Evolutionary conservation across 92 coral and sea anemone genomes (phyloP).

Genomic region (Palythoa grandis): DNA sequence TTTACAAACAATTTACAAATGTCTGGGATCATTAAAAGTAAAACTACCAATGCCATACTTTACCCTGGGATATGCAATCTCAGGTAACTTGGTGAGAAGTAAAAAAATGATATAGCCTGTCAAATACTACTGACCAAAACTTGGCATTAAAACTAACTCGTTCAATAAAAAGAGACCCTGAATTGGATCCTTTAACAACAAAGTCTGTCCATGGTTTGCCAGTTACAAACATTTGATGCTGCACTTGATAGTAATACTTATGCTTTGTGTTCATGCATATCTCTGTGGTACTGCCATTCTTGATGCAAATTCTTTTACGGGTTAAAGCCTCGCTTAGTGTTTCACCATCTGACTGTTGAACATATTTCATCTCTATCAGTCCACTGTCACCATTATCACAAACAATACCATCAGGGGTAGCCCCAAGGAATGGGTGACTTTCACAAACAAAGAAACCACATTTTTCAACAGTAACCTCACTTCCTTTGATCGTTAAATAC

Average conservation of each 20-base stretch:
- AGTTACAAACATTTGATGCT: slow-evolving; percentile 67
- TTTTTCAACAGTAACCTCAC: slow-evolving; percentile 30
- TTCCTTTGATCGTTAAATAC: slow-evolving; percentile 24
- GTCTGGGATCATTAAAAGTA: background rate
- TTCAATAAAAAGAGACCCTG: slow-evolving; percentile 50
- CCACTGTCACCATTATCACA: slow-evolving; percentile 25
- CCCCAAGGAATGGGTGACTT: slow-evolving; percentile 47
- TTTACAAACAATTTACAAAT: background rate
- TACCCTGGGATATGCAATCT: slow-evolving; percentile 11
- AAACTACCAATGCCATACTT: slow-evolving; percentile 6
- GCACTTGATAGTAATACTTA: slow-evolving; percentile 57
- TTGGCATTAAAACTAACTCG: slow-evolving; percentile 35
- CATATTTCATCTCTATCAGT: slow-evolving; percentile 16
- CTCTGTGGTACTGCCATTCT: slow-evolving; percentile 6
- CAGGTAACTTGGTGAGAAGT: slow-evolving; percentile 3
- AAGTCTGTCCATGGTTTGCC: slow-evolving; percentile 60
- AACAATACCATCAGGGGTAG: slow-evolving; percentile 59
- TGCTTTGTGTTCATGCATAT: slow-evolving; percentile 51
- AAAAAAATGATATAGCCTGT: slow-evolving; percentile 5
- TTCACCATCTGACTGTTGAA: slow-evolving; percentile 22
- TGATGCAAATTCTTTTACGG: slow-evolving; percentile 55
- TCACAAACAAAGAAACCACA: slow-evolving; percentile 54
- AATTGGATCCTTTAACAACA: slow-evolving; percentile 51
- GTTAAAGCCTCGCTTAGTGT: slow-evolving; percentile 53
- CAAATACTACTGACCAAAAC: slow-evolving; percentile 3